Evolutionary conservation across 2,888 invertebrate genomes (phyloP), one percentile per base, ranked within the genome.

Genomic region (Melikaiella ostensackeni): DNA sequence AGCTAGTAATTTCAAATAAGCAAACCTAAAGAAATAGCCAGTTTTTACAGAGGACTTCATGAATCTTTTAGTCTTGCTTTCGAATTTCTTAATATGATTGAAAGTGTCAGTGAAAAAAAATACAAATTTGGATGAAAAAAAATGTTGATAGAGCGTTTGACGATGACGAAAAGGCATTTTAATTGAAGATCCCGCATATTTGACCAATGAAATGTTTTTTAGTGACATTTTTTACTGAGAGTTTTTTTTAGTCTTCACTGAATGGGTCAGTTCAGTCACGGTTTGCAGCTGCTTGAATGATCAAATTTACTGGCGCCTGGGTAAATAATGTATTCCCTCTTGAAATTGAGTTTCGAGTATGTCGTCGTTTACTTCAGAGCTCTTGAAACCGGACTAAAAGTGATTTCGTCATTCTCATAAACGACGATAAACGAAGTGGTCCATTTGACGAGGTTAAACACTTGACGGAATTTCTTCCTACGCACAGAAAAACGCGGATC

Each of bases 371-470:
- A 62, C 75, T 61, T 57, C 21, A 74, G 55, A 74, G 74, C 76
- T 70, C 76, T 81, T 81, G 75, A 81, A 80, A 81, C 79, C 76
- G 79, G 81, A 76, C 80, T 78, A 81, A 83, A 85, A 84, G 83
- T 76, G 79, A 80, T 84, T 83, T 81, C 83, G 85, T 85, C 84
- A 84, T 85, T 75, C 77, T 82, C 75, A 81, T 83, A 85, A 85
- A 84, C 83, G 83, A 81, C 80, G 81, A 84, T 84, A 80, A 83
- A 81, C 82, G 79, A 80, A 84, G 82, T 82, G 82, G 83, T 66
- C 82, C 82, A 84, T 82, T 84, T 84, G 83, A 83, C 79, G 77
- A 82, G 81, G 83, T 83, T 82, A 85, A 85, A 83, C 82, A 83
- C 82, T 82, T 79, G 80, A 83, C 9, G 24, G 21, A 66, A 66